phyloP scores from a whole-genome alignment of 2,113 vertebrate genomes.

The Ictalurus furcatus region DNA sequence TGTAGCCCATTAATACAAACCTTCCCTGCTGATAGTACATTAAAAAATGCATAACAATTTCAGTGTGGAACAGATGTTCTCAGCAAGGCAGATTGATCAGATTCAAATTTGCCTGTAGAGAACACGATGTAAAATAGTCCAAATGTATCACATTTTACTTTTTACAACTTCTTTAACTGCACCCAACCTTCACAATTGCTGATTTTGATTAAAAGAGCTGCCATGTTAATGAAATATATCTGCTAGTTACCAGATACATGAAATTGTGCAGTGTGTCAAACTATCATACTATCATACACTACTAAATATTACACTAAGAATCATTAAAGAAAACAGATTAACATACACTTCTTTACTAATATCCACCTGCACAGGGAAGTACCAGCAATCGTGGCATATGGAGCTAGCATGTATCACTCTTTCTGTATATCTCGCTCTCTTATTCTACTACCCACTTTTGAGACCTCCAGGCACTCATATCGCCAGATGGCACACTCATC shows the following conservation, averaged over 20 bases:
- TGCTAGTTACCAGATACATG: not conserved
- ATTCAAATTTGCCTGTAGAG: conserved; percentile 4
- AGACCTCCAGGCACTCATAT: conserved; percentile 8
- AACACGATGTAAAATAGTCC: not conserved
- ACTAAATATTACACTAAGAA: not conserved
- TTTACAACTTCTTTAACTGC: not conserved
- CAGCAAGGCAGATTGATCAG: not conserved
- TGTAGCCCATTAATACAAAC: not conserved
- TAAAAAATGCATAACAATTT: not conserved
- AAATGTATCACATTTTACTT: not conserved
- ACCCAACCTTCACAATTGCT: not conserved
- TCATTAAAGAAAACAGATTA: not conserved
- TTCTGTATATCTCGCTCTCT: not conserved
- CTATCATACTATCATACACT: not conserved
- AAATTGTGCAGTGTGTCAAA: not conserved
- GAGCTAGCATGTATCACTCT: not conserved
- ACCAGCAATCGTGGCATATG: not conserved
- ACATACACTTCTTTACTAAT: not conserved
- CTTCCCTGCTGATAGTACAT: not conserved
- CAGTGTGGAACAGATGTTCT: conserved; percentile 22
- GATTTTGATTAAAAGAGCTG: not conserved
- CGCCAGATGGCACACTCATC: conserved; percentile 52
- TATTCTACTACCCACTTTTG: conserved; percentile 8
- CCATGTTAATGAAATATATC: not conserved
- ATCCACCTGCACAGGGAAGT: not conserved